These are phyloP conservation scores for Scolopax bukidnonensis DNA, from an alignment of 2,797 vertebrate genomes.

Conservation along the genomic window DNA sequence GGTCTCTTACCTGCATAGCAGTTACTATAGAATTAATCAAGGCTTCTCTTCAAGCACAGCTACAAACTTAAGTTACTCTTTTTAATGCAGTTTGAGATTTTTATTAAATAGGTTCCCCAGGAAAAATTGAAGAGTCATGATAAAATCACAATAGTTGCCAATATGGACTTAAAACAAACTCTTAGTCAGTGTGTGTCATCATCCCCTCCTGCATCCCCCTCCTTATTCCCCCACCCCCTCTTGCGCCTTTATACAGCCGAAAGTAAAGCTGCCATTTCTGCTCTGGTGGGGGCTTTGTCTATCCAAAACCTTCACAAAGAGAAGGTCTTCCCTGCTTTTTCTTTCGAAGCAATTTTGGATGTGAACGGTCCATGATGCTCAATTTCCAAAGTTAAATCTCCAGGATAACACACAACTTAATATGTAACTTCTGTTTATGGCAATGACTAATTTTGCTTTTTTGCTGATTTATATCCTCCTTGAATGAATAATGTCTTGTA, in stretches of 20 bases:
- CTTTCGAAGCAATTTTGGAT: conserved; percentile 28
- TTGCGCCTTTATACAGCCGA: background rate
- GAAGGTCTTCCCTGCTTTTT: background rate
- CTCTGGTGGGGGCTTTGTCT: background rate
- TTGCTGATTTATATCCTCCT: background rate
- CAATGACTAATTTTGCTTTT: background rate
- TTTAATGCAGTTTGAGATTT: background rate
- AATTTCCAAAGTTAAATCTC: background rate
- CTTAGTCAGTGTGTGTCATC: background rate
- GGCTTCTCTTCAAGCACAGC: background rate
- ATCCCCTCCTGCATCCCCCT: background rate
- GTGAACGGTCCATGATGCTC: background rate
- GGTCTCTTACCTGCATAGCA: background rate
- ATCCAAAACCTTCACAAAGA: conserved; percentile 28
- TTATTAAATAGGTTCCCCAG: background rate
- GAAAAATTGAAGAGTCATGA: background rate
- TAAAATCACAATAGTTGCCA: background rate
- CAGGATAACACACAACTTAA: background rate
- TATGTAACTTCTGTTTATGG: background rate
- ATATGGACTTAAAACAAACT: background rate
- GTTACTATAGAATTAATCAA: background rate
- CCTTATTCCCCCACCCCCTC: background rate
- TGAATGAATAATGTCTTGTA: background rate
- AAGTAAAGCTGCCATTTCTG: conserved; percentile 40
- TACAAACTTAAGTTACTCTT: background rate